Percentiles rank a stretch among this genome's conserved stretches.
phyloP scores from a whole-genome alignment of 1,140 invertebrate species.

The Drosophila sturtevanti region DNA sequence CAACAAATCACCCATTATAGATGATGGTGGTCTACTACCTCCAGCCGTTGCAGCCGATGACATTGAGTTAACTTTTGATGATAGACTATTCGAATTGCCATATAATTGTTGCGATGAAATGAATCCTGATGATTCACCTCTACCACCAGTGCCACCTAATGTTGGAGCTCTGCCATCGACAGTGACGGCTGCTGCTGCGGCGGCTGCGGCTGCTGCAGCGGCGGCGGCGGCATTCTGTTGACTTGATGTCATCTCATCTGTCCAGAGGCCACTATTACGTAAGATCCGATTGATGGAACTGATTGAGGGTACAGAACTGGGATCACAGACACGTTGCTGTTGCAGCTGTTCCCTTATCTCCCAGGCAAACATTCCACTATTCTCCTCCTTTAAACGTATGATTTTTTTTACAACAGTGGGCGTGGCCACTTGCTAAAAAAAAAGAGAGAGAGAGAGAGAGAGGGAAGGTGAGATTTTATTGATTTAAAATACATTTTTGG shows the following conservation, averaged over 20 bases:
- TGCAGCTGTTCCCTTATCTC: constrained; percentile 94
- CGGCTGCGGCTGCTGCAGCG: constrained; percentile 58
- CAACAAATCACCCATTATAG: constrained; percentile 44
- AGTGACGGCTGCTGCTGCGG: constrained; percentile 35
- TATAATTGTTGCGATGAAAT: constrained; percentile 41
- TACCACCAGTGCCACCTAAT: constrained; percentile 17
- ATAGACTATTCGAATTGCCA: constrained; percentile 9
- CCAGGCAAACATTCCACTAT: constrained; percentile 96
- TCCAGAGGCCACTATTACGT: constrained; percentile 91
- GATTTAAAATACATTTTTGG: not conserved
- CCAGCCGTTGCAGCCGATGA: not conserved
- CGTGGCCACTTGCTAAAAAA: constrained; percentile 94
- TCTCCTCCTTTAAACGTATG: constrained; percentile 94
- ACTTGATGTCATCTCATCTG: constrained; percentile 84
- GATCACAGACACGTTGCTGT: constrained; percentile 92
- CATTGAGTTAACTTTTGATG: constrained; percentile 4
- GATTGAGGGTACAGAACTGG: constrained; percentile 94
- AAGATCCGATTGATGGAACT: constrained; percentile 97
- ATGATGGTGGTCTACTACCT: constrained; percentile 18
- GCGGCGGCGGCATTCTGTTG: constrained; percentile 77
- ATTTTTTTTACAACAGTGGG: constrained; percentile 96
- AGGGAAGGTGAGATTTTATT: not conserved
- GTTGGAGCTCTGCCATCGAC: constrained; percentile 27
- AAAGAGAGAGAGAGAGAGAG: constrained; percentile 61
- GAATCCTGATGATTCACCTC: constrained; percentile 37